Conservation (phyloP, 2,113 vertebrate genomes). For the Chionodraco myersi region DNA sequence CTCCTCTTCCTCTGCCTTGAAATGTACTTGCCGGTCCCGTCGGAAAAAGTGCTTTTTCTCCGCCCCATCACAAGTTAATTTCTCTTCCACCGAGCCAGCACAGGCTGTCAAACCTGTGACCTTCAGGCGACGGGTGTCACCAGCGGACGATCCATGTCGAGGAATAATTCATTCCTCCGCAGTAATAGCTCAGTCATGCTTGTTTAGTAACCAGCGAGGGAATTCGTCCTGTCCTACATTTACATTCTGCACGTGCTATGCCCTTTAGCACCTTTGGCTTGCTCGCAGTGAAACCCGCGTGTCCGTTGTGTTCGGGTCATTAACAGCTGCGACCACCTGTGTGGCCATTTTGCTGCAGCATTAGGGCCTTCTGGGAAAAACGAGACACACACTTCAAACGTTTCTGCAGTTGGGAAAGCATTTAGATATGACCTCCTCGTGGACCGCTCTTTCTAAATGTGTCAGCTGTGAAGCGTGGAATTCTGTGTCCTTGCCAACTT, state of each 20-base stretch:
- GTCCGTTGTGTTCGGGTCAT: slow-evolving; percentile 57
- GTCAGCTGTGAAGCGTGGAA: slow-evolving; percentile 10
- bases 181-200: slow-evolving; percentile 66
- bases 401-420: slow-evolving; percentile 38
- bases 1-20: neutral
- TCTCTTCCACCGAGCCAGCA: slow-evolving; percentile 22
- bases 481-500: slow-evolving; percentile 49
- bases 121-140: slow-evolving; percentile 47
- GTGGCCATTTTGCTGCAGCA: slow-evolving; percentile 73
- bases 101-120: slow-evolving; percentile 38
- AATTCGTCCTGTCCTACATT: slow-evolving; percentile 57
- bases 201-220: slow-evolving; percentile 59
- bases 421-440: slow-evolving; percentile 38
- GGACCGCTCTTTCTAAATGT: slow-evolving; percentile 17
- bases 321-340: slow-evolving; percentile 72
- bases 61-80: slow-evolving; percentile 7
- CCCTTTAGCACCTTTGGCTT: slow-evolving; percentile 66
- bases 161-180: slow-evolving; percentile 51
- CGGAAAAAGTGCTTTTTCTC: neutral
- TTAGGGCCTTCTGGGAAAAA: slow-evolving; percentile 23
- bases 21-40: neutral
- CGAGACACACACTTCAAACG: slow-evolving; percentile 2
- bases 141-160: slow-evolving; percentile 27
- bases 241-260: slow-evolving; percentile 64
- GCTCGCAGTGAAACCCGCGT: slow-evolving; percentile 50